Evolutionary conservation across 2,797 vertebrate genomes (phyloP), one percentile per base, ranked within the genome.

Genomic region (Phylloscopus collybita): DNA sequence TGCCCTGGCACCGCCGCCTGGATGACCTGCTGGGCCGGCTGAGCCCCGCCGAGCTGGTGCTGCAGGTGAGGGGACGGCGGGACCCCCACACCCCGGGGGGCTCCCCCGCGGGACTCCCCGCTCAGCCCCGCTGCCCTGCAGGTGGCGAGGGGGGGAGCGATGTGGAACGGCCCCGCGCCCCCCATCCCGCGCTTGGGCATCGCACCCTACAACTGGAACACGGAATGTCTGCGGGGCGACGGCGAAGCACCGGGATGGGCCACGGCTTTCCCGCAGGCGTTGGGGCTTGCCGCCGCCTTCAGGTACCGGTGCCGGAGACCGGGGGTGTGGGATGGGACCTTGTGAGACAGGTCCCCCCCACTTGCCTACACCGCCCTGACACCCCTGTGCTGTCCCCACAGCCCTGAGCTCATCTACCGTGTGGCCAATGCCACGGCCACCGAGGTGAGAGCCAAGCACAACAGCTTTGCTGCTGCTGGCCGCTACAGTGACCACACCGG

Each of bases 381-480:
- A 10, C 32, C 20, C 8, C 29, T 2, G 3, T 1, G 2, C 30
- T 61, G 20, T 73, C 22, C 69, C 16, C 7, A 1, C 65, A 97
- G 97, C 89, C 92, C 93, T 0, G 90, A 97, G 45, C 94, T 98
- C 65, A 6, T 98, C 61, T 91, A 95, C 38, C 86, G 56, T 5
- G 94, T 98, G 88, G 97, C 97, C 86, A 97, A 97, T 0, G 96
- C 96, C 85, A 98, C 97, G 0, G 97, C 96, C 85, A 98, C 97
- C 3, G 97, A 98, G 64, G 97, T 97, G 38, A 92, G 97, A 32
- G 97, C 97, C 79, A 98, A 97, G 42, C 97, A 98, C 91, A 98
- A 97, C 47, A 22, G 61, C 70, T 98, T 98, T 5, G 21, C n/a
- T 1, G 91, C 97, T 11, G 2, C 74, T 3, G 94, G 97, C 65